Evolutionary conservation across 2,888 invertebrate species (phyloP).

Genomic region (Eupithecia abbreviata): DNA sequence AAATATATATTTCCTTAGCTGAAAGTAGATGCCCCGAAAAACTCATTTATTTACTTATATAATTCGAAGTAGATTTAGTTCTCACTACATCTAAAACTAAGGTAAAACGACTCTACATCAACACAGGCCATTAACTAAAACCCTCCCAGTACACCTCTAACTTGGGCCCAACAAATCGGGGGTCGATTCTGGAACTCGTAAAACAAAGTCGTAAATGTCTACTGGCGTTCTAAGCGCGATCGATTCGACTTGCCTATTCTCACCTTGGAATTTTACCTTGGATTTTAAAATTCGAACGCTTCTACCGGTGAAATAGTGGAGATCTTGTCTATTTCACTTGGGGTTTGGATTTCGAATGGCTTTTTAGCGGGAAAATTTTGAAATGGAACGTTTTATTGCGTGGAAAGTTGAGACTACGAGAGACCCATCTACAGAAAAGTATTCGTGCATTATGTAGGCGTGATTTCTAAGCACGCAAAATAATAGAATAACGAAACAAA

Average conservation of each 20-base stretch:
- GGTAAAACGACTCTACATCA: constrained; percentile 14
- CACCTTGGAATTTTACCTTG: constrained; percentile 24
- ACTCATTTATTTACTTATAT: neutral
- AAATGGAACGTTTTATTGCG: neutral
- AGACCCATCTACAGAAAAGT: no score
- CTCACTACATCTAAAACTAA: neutral
- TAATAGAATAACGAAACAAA: neutral
- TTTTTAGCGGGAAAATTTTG: constrained; percentile 17
- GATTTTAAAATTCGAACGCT: constrained; percentile 29
- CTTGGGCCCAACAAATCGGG: constrained; percentile 56
- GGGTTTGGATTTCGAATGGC: constrained; percentile 13
- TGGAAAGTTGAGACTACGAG: neutral
- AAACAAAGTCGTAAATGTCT: constrained; percentile 68
- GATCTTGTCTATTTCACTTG: constrained; percentile 18
- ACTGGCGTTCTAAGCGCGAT: constrained; percentile 67
- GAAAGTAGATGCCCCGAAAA: no score
- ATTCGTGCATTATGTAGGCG: neutral
- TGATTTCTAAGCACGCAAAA: neutral
- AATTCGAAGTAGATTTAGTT: neutral
- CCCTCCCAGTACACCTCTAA: constrained; percentile 34
- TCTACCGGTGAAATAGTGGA: constrained; percentile 13
- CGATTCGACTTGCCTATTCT: constrained; percentile 45
- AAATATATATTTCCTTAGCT: no score
- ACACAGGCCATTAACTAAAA: constrained; percentile 31
- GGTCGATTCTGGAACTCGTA: constrained; percentile 66